Base-by-base conservation (phyloP, 1,140 invertebrate genomes). In the Caligus rogercresseyi region DNA sequence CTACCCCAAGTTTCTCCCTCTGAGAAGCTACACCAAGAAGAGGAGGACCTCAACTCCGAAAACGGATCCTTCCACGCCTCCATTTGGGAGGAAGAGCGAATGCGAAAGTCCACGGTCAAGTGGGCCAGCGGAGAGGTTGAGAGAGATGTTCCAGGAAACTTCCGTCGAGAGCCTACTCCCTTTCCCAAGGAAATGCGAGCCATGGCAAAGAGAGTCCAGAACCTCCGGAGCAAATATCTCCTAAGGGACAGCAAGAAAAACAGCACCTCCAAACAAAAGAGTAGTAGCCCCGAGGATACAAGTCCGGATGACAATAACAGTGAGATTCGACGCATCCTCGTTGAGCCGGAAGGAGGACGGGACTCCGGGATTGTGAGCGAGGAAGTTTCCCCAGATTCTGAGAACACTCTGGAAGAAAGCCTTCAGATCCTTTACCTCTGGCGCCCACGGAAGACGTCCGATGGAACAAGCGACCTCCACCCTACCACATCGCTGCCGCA, bases 161-260 rank as follows among this genome's bases (percentile, higher is more conserved):
- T 91, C 59, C 79, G 84, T 67, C 77, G 89, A 68, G 85, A 85
- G 63, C 88, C 89, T 24, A 93, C 89, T 65, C 90, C 90, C 24
- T 91, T 92, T 73, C 87, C 89, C 54, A 93, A 93, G 78, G 89
- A 93, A 74, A 78, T 93, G 67, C 80, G 84, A 69, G 85, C 82
- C 66, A 80, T 88, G 70, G 85, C 86, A 20, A 85, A 85, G 71
- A 86, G 87, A 75, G 82, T 83, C 24, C 71, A 73, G 24, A 75
- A 77, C 68, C 67, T 71, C 19, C 64, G 65, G 62, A 65, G 26
- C 54, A 67, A 68, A 54, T 61, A 16, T 21, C 52, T 14, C 25
- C 26, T 19, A 25, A 23, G n/a, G 20, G 23, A 43, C 19, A 3
- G 21, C 19, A 63, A 11, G n/a, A 11, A 64, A 60, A 23, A 59